These are phyloP conservation scores for Sinelater perroti DNA, from an alignment of 2,888 invertebrate species.

Conservation along the genomic window DNA sequence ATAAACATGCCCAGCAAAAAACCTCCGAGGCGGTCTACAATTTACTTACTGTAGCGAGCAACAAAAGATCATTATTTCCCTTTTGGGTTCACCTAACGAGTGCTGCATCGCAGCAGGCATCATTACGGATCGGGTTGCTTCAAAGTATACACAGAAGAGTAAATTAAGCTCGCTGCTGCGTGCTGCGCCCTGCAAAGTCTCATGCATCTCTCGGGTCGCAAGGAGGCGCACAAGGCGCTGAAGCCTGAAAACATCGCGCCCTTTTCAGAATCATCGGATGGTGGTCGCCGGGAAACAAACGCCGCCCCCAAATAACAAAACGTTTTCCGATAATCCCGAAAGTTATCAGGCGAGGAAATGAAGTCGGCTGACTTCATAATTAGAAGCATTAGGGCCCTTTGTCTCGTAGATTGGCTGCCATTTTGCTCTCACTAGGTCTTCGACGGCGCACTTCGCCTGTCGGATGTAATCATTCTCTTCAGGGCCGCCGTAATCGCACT, in stretches of 20 bases:
- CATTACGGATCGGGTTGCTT: no score
- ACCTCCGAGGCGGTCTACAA: no score
- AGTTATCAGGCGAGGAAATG: conserved; percentile 33
- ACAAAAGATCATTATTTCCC: no score
- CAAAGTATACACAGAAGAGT: conserved; percentile 28
- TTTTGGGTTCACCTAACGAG: no score
- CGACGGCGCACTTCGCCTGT: conserved; percentile 35
- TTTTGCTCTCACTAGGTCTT: conserved; percentile 32
- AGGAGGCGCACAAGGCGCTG: conserved; percentile 21
- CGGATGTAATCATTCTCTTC: conserved; percentile 33
- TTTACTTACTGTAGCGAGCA: no score
- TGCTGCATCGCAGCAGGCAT: no score
- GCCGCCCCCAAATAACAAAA: conserved; percentile 34
- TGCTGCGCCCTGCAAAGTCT: conserved; percentile 24
- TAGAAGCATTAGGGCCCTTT: conserved; percentile 37
- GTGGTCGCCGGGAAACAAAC: conserved; percentile 23
- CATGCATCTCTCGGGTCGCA: conserved; percentile 17
- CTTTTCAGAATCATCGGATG: conserved; percentile 28
- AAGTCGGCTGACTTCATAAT: conserved; percentile 37
- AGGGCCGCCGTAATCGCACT: conserved; percentile 24
- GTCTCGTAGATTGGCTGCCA: conserved; percentile 37
- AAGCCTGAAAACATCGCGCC: conserved; percentile 17
- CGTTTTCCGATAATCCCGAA: conserved; percentile 37
- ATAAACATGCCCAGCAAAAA: no score
- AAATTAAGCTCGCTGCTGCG: conserved; percentile 25